Percentiles rank a stretch among this genome's conserved stretches.
Conservation (phyloP, 2,113 vertebrate genomes). For the Menura novaehollandiae region DNA sequence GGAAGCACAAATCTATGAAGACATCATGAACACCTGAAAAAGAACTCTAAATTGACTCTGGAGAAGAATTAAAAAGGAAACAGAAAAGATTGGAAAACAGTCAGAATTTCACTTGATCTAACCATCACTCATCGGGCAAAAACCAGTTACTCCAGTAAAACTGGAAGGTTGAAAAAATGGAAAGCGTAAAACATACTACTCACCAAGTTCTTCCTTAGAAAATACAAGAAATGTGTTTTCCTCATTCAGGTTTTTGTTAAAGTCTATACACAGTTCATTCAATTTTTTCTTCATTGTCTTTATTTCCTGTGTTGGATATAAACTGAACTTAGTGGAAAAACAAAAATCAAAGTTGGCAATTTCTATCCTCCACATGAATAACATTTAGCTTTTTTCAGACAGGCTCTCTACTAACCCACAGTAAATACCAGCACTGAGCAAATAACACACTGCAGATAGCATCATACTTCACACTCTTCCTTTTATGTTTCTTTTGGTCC, state of each 20-base stretch:
- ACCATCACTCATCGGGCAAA: neutral
- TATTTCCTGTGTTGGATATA: slow-evolving; percentile 80
- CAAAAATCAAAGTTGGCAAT: neutral
- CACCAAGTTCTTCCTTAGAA: slow-evolving; percentile 85
- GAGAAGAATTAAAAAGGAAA: neutral
- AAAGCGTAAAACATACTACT: neutral
- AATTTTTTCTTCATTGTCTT: slow-evolving; percentile 85
- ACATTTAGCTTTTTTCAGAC: neutral
- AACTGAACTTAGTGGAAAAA: neutral
- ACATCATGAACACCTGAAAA: neutral
- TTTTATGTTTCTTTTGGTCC: neutral
- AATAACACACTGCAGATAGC: neutral
- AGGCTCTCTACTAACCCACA: neutral
- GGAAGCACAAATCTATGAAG: neutral
- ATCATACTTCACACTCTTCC: neutral
- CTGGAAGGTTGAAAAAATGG: neutral
- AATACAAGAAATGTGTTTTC: slow-evolving; percentile 84
- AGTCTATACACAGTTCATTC: slow-evolving; percentile 90
- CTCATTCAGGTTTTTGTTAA: slow-evolving; percentile 93
- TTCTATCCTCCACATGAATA: neutral
- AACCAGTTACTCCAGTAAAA: neutral
- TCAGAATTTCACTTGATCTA: neutral
- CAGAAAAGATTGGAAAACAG: neutral
- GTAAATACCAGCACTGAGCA: neutral
- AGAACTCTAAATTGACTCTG: neutral